Conservation (phyloP, 1,140 invertebrate genomes). For the Heterodera schachtii region DNA sequence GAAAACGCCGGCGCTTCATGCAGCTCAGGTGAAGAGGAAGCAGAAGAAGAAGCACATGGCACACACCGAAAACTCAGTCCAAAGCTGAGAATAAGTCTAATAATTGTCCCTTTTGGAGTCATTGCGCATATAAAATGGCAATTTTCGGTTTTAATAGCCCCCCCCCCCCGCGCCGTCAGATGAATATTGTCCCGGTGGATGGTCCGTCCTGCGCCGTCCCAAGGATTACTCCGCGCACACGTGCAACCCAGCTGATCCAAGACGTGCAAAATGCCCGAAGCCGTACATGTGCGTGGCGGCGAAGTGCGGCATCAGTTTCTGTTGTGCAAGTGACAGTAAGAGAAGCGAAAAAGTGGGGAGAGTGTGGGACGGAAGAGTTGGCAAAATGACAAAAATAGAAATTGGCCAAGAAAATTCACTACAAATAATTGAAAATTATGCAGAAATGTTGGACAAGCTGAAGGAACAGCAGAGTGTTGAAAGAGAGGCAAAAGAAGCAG, state of each 20-base stretch:
- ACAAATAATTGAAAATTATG: neutral
- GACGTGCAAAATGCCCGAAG: slow-evolving; percentile 36
- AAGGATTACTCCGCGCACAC: slow-evolving; percentile 39
- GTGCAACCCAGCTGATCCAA: slow-evolving; percentile 32
- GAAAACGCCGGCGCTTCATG: slow-evolving; percentile 14
- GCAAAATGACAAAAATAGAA: neutral
- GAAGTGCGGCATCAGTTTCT: slow-evolving; percentile 48
- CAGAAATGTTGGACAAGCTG: slow-evolving; percentile 37
- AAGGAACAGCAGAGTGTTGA: slow-evolving; percentile 31
- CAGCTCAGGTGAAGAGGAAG: slow-evolving; percentile 6
- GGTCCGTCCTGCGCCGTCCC: slow-evolving; percentile 39
- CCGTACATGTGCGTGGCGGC: slow-evolving; percentile 45
- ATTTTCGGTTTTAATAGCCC: too few species aligned
- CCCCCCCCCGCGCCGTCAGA: slow-evolving; percentile 14
- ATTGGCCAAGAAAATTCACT: neutral
- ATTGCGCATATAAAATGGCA: too few species aligned
- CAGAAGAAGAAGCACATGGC: neutral
- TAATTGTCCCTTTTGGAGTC: too few species aligned
- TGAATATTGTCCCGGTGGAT: slow-evolving; percentile 43
- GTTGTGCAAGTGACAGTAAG: slow-evolving; percentile 41
- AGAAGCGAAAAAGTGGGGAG: too few species aligned
- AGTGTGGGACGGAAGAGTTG: neutral
- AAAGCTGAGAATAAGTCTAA: too few species aligned
- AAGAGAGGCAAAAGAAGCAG: slow-evolving; percentile 11
- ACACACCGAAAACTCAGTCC: too few species aligned